Conservation (phyloP, 2,888 invertebrate species). For the Diabrotica balteata region DNA sequence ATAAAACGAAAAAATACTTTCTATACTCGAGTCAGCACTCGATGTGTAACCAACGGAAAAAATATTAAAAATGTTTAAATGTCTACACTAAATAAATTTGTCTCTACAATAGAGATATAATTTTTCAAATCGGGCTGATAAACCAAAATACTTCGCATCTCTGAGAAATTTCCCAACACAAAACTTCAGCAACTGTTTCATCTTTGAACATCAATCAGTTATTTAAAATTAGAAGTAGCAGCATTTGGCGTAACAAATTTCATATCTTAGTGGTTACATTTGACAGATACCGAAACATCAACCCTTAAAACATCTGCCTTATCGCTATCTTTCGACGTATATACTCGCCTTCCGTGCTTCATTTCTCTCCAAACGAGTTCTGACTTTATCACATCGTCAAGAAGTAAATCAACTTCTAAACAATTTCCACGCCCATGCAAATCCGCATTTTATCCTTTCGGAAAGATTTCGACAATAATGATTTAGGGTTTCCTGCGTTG, state of each 20-base stretch:
- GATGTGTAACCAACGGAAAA: too few species aligned
- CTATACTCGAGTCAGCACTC: too few species aligned
- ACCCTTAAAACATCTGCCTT: conserved; percentile 14
- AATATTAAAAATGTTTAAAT: too few species aligned
- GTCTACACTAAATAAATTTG: too few species aligned
- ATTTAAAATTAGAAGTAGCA: conserved; percentile 8
- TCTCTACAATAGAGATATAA: too few species aligned
- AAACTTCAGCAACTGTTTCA: background rate
- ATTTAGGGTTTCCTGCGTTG: conserved; percentile 17
- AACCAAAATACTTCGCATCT: too few species aligned
- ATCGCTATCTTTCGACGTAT: conserved; percentile 13
- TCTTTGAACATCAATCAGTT: conserved; percentile 3
- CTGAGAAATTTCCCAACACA: too few species aligned
- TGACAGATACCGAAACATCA: conserved; percentile 20
- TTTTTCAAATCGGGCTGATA: too few species aligned
- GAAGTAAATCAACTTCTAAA: conserved; percentile 32
- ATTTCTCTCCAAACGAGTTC: conserved; percentile 17
- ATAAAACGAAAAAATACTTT: too few species aligned
- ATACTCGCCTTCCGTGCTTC: conserved; percentile 11
- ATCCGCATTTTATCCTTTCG: conserved; percentile 28
- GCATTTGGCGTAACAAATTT: conserved; percentile 13
- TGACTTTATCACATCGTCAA: conserved; percentile 21
- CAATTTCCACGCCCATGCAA: conserved; percentile 30
- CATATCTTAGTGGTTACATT: conserved; percentile 11
- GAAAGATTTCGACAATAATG: conserved; percentile 23